Evolutionary conservation across 2,797 vertebrate species (phyloP).

Genomic region (Pelobates cultripes): DNA sequence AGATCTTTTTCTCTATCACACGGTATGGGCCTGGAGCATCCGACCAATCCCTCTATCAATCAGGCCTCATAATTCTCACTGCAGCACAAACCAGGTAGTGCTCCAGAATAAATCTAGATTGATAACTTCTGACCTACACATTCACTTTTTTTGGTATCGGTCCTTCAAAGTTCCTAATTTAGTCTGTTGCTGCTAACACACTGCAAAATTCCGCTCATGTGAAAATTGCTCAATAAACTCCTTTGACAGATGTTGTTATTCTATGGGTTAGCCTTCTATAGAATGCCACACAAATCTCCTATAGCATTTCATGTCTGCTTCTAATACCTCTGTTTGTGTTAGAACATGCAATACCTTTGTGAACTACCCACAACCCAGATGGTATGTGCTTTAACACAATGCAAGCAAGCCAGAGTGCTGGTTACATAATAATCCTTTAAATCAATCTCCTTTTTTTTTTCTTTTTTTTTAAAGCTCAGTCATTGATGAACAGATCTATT

Average conservation of each 20-base stretch:
- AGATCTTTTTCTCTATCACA: no score
- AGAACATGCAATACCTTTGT: conserved; percentile 14
- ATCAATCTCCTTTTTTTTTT: neutral
- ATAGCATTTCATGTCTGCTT: conserved; percentile 12
- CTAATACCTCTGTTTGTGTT: conserved; percentile 18
- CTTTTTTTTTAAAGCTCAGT: neutral
- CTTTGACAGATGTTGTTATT: conserved; percentile 7
- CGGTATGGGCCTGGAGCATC: no score
- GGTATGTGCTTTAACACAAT: conserved; percentile 6
- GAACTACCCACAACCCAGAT: neutral
- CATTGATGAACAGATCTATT: conserved; percentile 12
- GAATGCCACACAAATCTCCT: neutral
- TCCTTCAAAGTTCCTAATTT: no score
- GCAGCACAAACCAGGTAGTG: no score
- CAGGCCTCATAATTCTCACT: no score
- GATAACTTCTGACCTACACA: no score
- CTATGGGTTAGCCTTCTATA: neutral
- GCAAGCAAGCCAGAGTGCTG: neutral
- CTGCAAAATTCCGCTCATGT: neutral
- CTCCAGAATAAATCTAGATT: no score
- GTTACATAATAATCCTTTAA: conserved; percentile 29
- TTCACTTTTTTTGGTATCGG: no score
- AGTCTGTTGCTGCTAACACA: no score
- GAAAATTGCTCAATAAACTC: neutral
- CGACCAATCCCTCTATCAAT: no score